These are phyloP conservation scores for Heliconius ethilla DNA, from an alignment of 2,888 invertebrate species.

Conservation along the genomic window DNA sequence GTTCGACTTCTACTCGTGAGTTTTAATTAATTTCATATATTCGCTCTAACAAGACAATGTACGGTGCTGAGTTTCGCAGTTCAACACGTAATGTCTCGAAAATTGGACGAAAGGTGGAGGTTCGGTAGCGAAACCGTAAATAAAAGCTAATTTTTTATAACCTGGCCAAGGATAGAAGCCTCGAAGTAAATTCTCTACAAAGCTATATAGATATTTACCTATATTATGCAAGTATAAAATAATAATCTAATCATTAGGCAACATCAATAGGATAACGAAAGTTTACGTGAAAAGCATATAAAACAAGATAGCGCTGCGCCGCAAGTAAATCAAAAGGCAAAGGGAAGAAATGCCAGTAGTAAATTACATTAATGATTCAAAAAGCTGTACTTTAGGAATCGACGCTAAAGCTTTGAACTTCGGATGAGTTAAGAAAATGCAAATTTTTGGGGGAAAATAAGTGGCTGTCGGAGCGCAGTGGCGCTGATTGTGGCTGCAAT, in stretches of 20 bases:
- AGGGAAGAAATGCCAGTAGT: constrained; percentile 23
- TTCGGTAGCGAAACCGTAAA: too few relatives aligned
- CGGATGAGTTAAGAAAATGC: neutral
- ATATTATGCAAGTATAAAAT: neutral
- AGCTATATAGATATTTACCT: neutral
- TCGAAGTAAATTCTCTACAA: too few relatives aligned
- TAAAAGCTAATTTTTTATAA: too few relatives aligned
- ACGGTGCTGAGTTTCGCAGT: too few relatives aligned
- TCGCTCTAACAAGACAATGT: neutral
- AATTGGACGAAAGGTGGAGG: too few relatives aligned
- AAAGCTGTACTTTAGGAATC: constrained; percentile 22
- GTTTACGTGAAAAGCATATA: constrained; percentile 21
- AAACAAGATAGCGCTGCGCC: neutral
- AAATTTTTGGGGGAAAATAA: neutral
- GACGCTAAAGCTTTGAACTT: constrained; percentile 7
- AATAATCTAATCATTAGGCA: neutral
- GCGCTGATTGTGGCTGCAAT: neutral
- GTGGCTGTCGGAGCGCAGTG: too few relatives aligned
- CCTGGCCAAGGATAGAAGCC: too few relatives aligned
- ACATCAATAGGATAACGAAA: constrained; percentile 6
- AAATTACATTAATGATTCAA: constrained; percentile 31
- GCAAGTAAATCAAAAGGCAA: constrained; percentile 23
- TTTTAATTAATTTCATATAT: too few relatives aligned
- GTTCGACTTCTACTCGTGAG: too few relatives aligned
- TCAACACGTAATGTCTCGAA: too few relatives aligned